Conservation (phyloP, 1,140 invertebrate species). For the Caerostris extrusa region DNA sequence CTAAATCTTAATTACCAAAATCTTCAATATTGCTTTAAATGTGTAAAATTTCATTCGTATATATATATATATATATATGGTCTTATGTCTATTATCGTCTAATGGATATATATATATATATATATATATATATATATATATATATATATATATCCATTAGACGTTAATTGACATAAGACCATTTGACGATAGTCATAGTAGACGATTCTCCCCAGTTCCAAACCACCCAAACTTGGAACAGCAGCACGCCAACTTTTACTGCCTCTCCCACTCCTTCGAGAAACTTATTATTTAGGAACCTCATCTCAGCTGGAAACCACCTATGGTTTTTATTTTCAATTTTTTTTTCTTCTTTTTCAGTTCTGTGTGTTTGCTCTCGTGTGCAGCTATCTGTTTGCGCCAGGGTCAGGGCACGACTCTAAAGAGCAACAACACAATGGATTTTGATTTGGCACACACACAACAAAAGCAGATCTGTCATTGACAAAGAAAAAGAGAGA, state of each 20-base stretch:
- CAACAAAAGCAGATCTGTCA: conserved; percentile 10
- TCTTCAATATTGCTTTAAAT: too few species aligned
- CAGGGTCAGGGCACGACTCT: conserved; percentile 10
- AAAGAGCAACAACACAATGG: neutral
- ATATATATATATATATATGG: too few species aligned
- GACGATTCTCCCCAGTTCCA: too few species aligned
- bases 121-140: too few species aligned
- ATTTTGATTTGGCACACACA: neutral
- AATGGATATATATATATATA: too few species aligned
- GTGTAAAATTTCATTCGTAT: too few species aligned
- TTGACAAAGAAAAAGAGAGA: neutral
- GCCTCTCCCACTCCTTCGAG: neutral
- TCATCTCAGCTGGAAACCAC: neutral
- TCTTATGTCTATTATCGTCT: too few species aligned
- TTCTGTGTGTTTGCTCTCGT: conserved; percentile 14
- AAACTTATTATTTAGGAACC: conserved; percentile 12
- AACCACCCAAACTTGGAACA: too few species aligned
- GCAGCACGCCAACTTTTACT: neutral
- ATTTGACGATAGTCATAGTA: too few species aligned
- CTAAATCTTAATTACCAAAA: too few species aligned
- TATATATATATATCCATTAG: too few species aligned
- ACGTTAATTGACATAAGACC: too few species aligned
- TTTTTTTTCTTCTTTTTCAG: neutral
- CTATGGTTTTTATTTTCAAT: neutral
- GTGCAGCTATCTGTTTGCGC: conserved; percentile 11